Base-by-base conservation (phyloP, 1,140 invertebrate genomes). In the Hypothenemus hampei region DNA sequence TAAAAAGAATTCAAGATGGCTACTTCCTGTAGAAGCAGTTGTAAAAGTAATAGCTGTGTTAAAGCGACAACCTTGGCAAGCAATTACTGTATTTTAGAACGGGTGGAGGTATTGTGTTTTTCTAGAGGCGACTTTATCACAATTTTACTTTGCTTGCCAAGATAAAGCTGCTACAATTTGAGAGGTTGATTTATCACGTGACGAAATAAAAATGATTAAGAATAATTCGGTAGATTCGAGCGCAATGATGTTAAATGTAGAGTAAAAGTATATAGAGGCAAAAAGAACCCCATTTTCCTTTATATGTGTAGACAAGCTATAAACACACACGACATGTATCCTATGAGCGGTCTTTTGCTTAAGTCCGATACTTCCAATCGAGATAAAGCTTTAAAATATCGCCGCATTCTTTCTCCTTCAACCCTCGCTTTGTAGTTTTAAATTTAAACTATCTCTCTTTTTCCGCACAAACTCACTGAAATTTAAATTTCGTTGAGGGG, bases 401-500 rank as follows among this genome's bases (percentile, higher is more conserved):
- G 57, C 48, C 57, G 44, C 57, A 57, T 59, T 62, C 57, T 59
- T 62, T 62, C 55, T 59, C 49, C 50, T 49, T 44, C 48, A 57
- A 56, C 49, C 57, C 56, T 46, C 55, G 55, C 60, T 59, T 58
- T 59, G 56, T 62, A 62, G 50, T 62, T 61, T 62, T 56, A 57
- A 62, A 59, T 62, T 62, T 59, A 62, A 62, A 62, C 60, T 62
- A 58, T 62, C 60, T 62, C 58, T 45, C 50, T 45, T 41, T 61
- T 62, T 62, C 56, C 60, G 45, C 60, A 57, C 47, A 62, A 62
- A 62, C 52, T 62, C 60, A 62, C 60, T 36, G 57, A 62, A 62
- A 62, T 62, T 58, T 57, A 62, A 62, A 62, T 62, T 57, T 46
- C 20, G 37, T 36, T 36, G 46, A 49, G 54, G 54, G 54, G 40